A percentile compares a stretch with the other conserved stretches of the same genome.
phyloP scores from a whole-genome alignment of 2,113 vertebrate species.

The Callithrix jacchus region DNA sequence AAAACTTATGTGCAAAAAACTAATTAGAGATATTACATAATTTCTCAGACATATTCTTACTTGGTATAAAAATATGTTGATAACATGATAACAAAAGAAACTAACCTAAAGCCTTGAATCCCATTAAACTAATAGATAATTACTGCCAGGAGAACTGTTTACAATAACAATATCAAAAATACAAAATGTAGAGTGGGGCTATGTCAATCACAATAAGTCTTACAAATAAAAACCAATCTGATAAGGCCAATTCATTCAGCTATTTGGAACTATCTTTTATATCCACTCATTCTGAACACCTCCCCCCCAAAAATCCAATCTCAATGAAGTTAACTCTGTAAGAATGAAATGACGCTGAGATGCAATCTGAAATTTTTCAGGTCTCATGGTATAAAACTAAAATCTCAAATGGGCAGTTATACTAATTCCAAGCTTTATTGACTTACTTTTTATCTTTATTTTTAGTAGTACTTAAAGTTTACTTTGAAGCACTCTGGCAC shows the following conservation, averaged over 20 bases:
- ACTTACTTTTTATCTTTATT: slow-evolving; percentile 11
- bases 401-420: not conserved
- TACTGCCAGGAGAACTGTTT: not conserved
- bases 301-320: not conserved
- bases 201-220: not conserved
- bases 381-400: not conserved
- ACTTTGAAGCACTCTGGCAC: not conserved
- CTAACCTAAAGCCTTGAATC: not conserved
- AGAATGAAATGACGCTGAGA: not conserved
- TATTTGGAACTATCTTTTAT: not conserved
- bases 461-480: not conserved
- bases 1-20: not conserved
- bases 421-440: not conserved
- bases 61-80: not conserved
- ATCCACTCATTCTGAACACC: not conserved
- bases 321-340: not conserved
- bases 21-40: not conserved
- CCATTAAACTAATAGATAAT: not conserved
- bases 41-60: not conserved
- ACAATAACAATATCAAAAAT: not conserved
- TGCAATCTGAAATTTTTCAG: not conserved
- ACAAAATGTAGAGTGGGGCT: not conserved
- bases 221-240: not conserved
- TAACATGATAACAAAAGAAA: not conserved
- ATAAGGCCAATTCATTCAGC: not conserved